Base-by-base conservation (phyloP, 53 echinoderm and acorn worm species). In the Henricia sp. region DNA sequence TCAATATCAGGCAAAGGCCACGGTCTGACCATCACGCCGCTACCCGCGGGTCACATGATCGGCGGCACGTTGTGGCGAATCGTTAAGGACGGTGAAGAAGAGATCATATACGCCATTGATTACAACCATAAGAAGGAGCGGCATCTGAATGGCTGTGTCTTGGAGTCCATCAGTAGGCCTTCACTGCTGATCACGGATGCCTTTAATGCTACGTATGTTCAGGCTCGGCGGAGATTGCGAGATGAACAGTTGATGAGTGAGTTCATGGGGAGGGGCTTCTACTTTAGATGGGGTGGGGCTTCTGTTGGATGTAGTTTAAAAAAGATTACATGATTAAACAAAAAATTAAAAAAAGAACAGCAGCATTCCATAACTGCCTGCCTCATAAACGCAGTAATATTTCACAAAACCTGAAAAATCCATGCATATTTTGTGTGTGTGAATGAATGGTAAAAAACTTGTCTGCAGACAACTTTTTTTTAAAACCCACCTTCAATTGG, bases 121-220 rank as follows among this genome's bases (percentile, higher is more conserved):
- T 99, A 99, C 83, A 99, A 99, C 70, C 99, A 99, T 91, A 99
- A 99, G 84, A 99, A 99, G 72, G 99, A 99, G 83, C 72, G 99
- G 20, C 99, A 99, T 72, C 90, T 99, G 25, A 99, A 99, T 50
- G 99, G 99, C 1, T 92, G 95, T 24, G 87, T 99, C 37, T 60
- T 99, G 39, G 99, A 99, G 86, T 69, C 95, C 0, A 83, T 99
- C 44, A 99, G 58, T 44, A 72, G 94, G 16, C 99, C 99, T 0
- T 92, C 95, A n/a, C 89, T 99, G 3, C 99, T 99, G 39, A 99
- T 99, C 57, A 99, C 99, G 21, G 99, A 99, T 70, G 86, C 95
- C 54, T 92, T 95, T 87, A 99, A 99, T 86, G 94, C 94, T 10
- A 95, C 88, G 3, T 99, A 99, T 46, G 85, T 95, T 2, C 99